phyloP scores from a whole-genome alignment of 2,888 invertebrate species.

The Tenthredo scrophulariae region DNA sequence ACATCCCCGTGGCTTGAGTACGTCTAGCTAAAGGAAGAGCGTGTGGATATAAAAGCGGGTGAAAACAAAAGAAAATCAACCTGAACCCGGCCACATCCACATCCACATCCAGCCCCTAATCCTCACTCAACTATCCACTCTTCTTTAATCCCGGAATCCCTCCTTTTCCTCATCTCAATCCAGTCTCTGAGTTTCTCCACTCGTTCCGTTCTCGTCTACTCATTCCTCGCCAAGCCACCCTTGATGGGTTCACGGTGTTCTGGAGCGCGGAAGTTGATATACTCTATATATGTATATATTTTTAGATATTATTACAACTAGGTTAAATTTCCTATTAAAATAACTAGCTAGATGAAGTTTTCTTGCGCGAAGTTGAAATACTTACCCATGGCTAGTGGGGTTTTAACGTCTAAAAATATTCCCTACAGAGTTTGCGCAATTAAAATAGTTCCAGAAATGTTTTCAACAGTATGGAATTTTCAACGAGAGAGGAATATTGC shows the following conservation, averaged over 20 bases:
- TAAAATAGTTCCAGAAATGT: slow-evolving; percentile 45
- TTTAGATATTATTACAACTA: slow-evolving; percentile 52
- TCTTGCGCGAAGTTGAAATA: not conserved
- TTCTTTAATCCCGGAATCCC: slow-evolving; percentile 44
- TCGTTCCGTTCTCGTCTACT: not conserved
- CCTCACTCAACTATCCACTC: slow-evolving; percentile 54
- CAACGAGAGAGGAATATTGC: not conserved
- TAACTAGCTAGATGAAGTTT: slow-evolving; percentile 45
- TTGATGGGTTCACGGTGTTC: slow-evolving; percentile 6
- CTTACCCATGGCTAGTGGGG: not conserved
- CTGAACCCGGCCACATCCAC: slow-evolving; percentile 36
- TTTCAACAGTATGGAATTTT: slow-evolving; percentile 25
- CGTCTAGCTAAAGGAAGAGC: slow-evolving; percentile 7
- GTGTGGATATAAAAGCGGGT: slow-evolving; percentile 46
- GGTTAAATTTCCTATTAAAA: slow-evolving; percentile 55
- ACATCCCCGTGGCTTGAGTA: slow-evolving; percentile 41
- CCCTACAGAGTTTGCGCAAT: slow-evolving; percentile 37
- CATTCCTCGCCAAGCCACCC: slow-evolving; percentile 1
- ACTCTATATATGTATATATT: not conserved
- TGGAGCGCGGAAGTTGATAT: slow-evolving; percentile 13
- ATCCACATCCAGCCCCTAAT: slow-evolving; percentile 42
- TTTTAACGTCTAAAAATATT: slow-evolving; percentile 31
- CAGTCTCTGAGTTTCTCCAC: slow-evolving; percentile 25
- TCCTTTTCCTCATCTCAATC: not conserved
- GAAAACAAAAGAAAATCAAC: slow-evolving; percentile 50